These are phyloP conservation scores for Siderastrea siderea DNA, from an alignment of 92 coral and sea anemone species.

Conservation along the genomic window DNA sequence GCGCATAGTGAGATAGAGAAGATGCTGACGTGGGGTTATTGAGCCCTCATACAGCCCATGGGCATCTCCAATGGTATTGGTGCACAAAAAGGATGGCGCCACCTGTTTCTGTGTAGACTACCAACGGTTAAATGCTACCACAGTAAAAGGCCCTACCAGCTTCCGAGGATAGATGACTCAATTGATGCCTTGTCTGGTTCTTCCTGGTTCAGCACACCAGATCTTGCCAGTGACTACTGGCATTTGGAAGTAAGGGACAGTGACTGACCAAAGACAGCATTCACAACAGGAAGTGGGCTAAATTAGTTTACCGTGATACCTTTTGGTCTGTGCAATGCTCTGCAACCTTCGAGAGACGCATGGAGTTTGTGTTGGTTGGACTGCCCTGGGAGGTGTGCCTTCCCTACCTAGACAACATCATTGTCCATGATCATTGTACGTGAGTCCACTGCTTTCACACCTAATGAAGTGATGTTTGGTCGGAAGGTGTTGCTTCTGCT, in stretches of 20 bases:
- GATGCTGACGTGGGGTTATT: constrained; percentile 48
- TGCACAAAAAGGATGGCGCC: too few species aligned
- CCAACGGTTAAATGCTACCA: constrained; percentile 5
- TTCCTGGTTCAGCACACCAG: constrained; percentile 16
- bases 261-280: constrained; percentile 35
- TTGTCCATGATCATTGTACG: neutral
- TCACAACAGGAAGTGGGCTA: constrained; percentile 51
- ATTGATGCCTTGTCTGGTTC: constrained; percentile 13
- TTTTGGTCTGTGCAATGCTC: constrained; percentile 34
- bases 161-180: constrained; percentile 26
- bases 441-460: constrained; percentile 27
- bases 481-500: constrained; percentile 15
- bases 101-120: constrained; percentile 45
- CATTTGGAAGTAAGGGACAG: constrained; percentile 7
- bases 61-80: too few species aligned
- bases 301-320: constrained; percentile 21
- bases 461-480: constrained; percentile 20
- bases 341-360: constrained; percentile 15
- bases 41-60: constrained; percentile 58
- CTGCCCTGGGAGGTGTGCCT: too few species aligned
- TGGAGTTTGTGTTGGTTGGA: too few species aligned
- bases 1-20: constrained; percentile 35
- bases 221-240: constrained; percentile 23
- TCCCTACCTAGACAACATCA: too few species aligned
- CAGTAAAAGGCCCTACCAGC: constrained; percentile 20